phyloP scores from a whole-genome alignment of 1,140 invertebrate genomes.

The Lasioglossum baleicum region DNA sequence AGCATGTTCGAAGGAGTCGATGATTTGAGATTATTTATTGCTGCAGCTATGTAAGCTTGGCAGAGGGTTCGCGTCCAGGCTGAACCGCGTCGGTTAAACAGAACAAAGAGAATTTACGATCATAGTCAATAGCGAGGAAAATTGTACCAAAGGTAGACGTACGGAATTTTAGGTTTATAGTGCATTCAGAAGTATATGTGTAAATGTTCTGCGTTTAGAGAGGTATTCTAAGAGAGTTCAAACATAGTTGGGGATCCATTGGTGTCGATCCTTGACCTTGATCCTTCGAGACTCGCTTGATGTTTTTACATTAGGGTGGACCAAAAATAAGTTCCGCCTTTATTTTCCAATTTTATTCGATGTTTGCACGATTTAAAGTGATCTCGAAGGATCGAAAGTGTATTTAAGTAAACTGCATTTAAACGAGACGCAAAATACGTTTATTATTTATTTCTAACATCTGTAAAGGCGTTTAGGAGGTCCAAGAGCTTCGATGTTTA shows the following conservation, averaged over 20 bases:
- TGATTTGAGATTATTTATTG: slow-evolving; percentile 21
- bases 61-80: neutral
- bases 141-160: slow-evolving; percentile 74
- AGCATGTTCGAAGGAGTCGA: neutral
- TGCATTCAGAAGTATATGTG: slow-evolving; percentile 50
- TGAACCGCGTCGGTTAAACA: slow-evolving; percentile 18
- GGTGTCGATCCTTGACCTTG: neutral
- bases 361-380: neutral
- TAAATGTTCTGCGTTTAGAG: slow-evolving; percentile 36
- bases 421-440: neutral
- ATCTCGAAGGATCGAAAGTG: neutral
- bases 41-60: neutral
- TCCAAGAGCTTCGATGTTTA: slow-evolving; percentile 40
- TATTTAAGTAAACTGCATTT: slow-evolving; percentile 43
- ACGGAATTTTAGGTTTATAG: slow-evolving; percentile 53
- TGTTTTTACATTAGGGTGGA: neutral
- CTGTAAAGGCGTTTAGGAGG: slow-evolving; percentile 46
- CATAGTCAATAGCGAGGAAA: slow-evolving; percentile 68
- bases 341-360: too few relatives aligned
- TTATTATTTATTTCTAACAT: slow-evolving; percentile 64
- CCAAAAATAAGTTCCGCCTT: too few relatives aligned
- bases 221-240: slow-evolving; percentile 6
- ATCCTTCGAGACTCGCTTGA: neutral
- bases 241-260: neutral
- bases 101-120: slow-evolving; percentile 67